These are phyloP conservation scores for Phacellophora camtschatica DNA, from an alignment of 30 jellyfish, hydroid and myxozoan genomes.

Conservation along the genomic window DNA sequence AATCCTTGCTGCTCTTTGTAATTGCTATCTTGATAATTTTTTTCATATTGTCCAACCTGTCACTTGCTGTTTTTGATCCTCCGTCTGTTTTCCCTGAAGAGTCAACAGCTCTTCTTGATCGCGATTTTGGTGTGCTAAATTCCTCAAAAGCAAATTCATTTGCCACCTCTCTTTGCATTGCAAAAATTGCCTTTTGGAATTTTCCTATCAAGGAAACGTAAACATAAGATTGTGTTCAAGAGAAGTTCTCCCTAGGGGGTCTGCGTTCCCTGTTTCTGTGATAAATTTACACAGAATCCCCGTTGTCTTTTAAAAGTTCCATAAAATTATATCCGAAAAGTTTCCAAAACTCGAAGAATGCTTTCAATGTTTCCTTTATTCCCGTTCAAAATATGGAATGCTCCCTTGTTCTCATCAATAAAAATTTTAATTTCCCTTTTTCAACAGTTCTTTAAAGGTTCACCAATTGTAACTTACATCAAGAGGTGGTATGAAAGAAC, in stretches of 20 bases:
- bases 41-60: conserved; percentile 54
- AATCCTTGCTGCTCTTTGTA: conserved; percentile 60
- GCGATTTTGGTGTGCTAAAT: background rate
- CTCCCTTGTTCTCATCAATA: too few species aligned
- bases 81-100: background rate
- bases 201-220: background rate
- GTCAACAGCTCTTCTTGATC: background rate
- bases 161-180: conserved; percentile 47
- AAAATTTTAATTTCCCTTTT: too few species aligned
- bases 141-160: conserved; percentile 30
- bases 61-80: background rate
- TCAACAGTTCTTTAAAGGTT: too few species aligned
- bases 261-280: background rate
- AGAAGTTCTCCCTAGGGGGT: background rate
- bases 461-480: too few species aligned
- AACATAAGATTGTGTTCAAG: background rate
- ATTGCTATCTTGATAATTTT: conserved; percentile 65
- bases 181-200: conserved; percentile 31
- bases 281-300: too few species aligned
- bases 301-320: too few species aligned
- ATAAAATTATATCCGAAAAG: too few species aligned
- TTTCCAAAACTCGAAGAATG: too few species aligned
- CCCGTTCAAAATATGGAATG: too few species aligned
- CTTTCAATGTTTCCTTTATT: background rate
- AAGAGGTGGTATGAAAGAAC: too few species aligned